Evolutionary conservation across 2,797 vertebrate species (phyloP).

Genomic region (Ctenopoma multispine): DNA sequence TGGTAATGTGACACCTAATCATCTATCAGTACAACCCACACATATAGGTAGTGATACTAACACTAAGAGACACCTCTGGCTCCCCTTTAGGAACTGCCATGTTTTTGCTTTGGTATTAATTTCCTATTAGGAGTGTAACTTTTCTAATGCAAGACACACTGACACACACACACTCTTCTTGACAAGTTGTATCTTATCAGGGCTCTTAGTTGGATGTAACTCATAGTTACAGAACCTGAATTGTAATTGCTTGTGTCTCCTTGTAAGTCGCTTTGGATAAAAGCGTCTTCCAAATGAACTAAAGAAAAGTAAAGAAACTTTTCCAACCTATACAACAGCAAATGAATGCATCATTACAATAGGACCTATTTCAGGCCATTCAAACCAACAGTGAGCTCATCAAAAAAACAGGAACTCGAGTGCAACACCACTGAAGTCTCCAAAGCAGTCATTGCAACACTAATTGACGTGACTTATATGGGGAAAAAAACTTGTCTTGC

Average conservation of each 20-base stretch:
- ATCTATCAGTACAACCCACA: conserved; percentile 23
- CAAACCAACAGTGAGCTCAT: conserved; percentile 33
- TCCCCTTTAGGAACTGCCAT: conserved; percentile 32
- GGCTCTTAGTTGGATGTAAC: no score
- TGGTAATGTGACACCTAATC: conserved; percentile 59
- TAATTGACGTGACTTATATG: background rate
- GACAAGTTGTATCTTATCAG: no score
- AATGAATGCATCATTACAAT: conserved; percentile 24
- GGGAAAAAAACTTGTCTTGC: background rate
- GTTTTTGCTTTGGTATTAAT: conserved; percentile 25
- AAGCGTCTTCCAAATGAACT: no score
- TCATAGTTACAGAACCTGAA: no score
- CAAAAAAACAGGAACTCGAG: conserved; percentile 51
- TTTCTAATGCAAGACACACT: no score
- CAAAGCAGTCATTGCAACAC: conserved; percentile 30
- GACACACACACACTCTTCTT: no score
- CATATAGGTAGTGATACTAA: conserved; percentile 39
- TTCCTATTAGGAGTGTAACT: background rate
- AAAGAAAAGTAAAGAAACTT: no score
- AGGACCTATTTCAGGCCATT: no score
- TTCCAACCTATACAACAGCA: conserved; percentile 10
- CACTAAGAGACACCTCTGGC: conserved; percentile 34
- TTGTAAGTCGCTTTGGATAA: no score
- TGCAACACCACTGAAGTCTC: background rate
- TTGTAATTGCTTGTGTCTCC: no score